Evolutionary conservation across 2,797 vertebrate genomes (phyloP), one percentile per base, ranked within the genome.

Genomic region (Anabas testudineus): DNA sequence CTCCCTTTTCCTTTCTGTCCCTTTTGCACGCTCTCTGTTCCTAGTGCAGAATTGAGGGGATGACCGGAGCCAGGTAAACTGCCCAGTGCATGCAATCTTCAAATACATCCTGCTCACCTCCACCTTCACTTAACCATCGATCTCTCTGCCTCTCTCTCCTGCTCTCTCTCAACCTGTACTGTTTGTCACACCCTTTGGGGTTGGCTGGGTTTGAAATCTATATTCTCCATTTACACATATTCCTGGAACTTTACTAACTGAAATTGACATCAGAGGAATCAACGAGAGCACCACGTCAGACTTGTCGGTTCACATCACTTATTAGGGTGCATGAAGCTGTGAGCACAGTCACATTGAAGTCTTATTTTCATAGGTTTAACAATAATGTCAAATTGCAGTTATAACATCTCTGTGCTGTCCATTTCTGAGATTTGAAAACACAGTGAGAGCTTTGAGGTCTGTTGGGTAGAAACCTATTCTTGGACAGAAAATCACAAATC

Each of bases 11-110:
- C 81, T 93, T 95, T 97, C 92, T 96, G 86, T 95, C 92, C 93
- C 86, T 78, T 92, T 93, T 91, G 94, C 94, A 94, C 90, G 94
- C 94, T 90, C 89, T 95, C 92, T 94, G 91, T 95, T 92, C 89
- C 79, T 97, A 98, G 97, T 98, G 95, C 98, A 98, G 96, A 96
- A 98, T 92, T 99, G 96, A 99, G 94, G 92, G 94, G 90, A 95
- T 96, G 92, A 95, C 92, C 84, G 93, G 82, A 93, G 84, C 88
- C 95, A 99, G 98, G 98, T 99, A 99, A 98, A 91, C 65, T 45
- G 2, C 74, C 85, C 55, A 85, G 73, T 52, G 83, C 79, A 76
- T 86, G 62, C 36, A 37, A 48, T 70, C 54, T 82, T 67, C 47
- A 12, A 60, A 36, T 53, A 34, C 54, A 62, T 48, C 65, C 67